Conservation (phyloP, 2,797 vertebrate genomes). For the Petrocephalus sullivani region DNA sequence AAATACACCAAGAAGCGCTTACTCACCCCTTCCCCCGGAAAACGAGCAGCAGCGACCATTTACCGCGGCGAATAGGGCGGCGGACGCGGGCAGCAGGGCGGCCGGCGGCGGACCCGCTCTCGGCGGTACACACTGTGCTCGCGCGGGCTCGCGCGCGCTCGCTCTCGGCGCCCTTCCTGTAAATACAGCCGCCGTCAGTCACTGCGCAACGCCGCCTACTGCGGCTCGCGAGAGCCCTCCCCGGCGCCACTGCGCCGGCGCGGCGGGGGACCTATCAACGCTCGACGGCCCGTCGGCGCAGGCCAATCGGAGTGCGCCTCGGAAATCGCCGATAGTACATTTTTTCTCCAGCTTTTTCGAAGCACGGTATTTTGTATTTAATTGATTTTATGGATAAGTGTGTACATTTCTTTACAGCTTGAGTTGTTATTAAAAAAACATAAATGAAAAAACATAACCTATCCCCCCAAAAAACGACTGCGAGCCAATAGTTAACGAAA, state of each 20-base stretch:
- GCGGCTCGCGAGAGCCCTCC: not conserved
- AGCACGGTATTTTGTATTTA: not conserved
- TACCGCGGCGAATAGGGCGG: not conserved
- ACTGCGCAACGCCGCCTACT: not conserved
- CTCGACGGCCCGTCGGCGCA: not conserved
- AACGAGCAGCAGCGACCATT: constrained; percentile 7
- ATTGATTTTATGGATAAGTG: not conserved
- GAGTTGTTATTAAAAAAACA: not conserved
- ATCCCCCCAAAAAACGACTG: not conserved
- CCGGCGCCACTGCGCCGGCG: constrained; percentile 14
- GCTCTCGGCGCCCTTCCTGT: not conserved
- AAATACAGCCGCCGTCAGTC: not conserved
- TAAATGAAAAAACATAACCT: not conserved
- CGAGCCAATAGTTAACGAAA: not conserved
- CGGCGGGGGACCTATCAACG: not conserved
- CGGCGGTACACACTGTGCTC: not conserved
- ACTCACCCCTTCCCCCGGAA: constrained; percentile 14
- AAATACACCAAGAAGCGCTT: not conserved
- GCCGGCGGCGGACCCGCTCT: not conserved
- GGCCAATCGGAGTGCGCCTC: not conserved
- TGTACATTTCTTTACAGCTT: not conserved
- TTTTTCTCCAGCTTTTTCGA: not conserved
- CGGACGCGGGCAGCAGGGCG: not conserved
- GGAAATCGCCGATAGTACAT: not conserved
- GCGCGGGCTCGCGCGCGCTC: not conserved